These are phyloP conservation scores for Urocyon cinereoargenteus DNA, from an alignment of 2,797 vertebrate genomes.

Conservation along the genomic window DNA sequence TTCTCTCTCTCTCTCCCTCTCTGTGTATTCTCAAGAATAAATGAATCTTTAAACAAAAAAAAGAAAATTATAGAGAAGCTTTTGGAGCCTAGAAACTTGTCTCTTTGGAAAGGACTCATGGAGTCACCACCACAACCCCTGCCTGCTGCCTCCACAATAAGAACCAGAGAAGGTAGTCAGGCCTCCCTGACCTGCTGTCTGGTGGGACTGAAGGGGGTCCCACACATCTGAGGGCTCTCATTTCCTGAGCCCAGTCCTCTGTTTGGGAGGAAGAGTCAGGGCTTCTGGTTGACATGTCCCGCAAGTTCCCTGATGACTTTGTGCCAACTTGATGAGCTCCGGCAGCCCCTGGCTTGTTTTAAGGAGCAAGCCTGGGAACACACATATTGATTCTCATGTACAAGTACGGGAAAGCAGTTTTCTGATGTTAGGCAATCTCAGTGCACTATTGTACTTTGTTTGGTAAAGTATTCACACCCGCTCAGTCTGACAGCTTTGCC, in stretches of 20 bases:
- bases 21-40: too few relatives aligned
- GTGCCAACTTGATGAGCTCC: background rate
- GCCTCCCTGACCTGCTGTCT: background rate
- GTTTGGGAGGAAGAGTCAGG: accelerated
- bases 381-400: background rate
- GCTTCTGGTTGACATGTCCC: background rate
- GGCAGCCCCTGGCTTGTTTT: background rate
- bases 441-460: background rate
- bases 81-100: background rate
- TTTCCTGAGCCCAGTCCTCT: background rate
- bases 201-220: background rate
- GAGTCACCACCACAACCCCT: background rate
- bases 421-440: background rate
- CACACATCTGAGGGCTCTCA: background rate
- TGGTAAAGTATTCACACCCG: background rate
- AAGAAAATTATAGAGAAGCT: too few relatives aligned
- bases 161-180: background rate
- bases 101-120: background rate
- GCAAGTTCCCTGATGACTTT: background rate
- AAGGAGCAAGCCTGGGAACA: background rate
- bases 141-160: background rate
- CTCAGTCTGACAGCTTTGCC: background rate
- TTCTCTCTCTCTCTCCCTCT: too few relatives aligned
- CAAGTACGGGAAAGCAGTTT: background rate
- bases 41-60: too few relatives aligned